These are phyloP conservation scores for Tylochromis polylepis DNA, from an alignment of 2,113 vertebrate species.

Conservation along the genomic window DNA sequence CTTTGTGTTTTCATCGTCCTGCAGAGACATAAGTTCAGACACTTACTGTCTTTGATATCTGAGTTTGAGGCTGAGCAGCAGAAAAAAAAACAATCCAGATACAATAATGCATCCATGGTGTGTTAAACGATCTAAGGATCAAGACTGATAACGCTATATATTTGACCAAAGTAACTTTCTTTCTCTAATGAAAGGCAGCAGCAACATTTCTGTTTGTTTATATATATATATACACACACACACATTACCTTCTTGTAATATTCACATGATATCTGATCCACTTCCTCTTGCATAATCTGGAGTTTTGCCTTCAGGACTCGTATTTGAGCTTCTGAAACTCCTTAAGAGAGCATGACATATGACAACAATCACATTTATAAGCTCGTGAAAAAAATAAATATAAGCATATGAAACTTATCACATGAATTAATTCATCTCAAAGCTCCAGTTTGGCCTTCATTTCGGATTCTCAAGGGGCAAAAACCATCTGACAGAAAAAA, in stretches of 20 bases:
- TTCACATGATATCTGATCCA: slow-evolving; percentile 79
- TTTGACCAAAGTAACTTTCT: neutral
- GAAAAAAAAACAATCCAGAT: neutral
- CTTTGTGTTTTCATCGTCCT: slow-evolving; percentile 85
- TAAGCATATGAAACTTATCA: neutral
- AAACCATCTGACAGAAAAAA: neutral
- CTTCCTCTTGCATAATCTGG: slow-evolving; percentile 83
- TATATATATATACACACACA: neutral
- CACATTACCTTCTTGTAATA: slow-evolving; percentile 83
- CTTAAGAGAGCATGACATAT: neutral
- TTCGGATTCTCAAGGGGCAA: neutral
- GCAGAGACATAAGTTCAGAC: neutral
- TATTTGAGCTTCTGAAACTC: slow-evolving; percentile 81
- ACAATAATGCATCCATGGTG: neutral
- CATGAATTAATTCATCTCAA: neutral
- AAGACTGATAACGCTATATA: neutral
- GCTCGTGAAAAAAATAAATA: neutral
- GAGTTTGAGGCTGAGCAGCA: neutral
- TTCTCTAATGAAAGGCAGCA: neutral
- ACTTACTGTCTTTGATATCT: neutral
- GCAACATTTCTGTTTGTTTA: neutral
- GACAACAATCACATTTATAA: neutral
- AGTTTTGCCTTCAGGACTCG: slow-evolving; percentile 89
- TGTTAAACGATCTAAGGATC: neutral
- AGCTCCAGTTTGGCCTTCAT: neutral